These are phyloP conservation scores for Amblyopsis rosae DNA, from an alignment of 2,113 vertebrate species.

Conservation along the genomic window DNA sequence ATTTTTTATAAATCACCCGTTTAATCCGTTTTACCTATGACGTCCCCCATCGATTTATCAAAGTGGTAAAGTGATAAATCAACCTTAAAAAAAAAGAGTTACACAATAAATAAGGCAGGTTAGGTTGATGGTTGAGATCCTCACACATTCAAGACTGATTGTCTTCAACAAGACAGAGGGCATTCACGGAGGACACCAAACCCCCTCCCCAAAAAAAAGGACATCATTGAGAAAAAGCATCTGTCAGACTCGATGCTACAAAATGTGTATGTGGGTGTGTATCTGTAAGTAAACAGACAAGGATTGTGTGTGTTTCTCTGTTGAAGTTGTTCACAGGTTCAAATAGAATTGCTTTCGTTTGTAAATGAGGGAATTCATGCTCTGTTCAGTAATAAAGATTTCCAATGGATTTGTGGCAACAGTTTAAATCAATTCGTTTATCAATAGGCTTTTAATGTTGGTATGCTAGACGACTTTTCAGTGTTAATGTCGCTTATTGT, in stretches of 20 bases:
- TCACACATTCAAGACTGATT: neutral
- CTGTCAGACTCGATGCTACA: neutral
- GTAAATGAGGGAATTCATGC: neutral
- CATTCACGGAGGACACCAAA: neutral
- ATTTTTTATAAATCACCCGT: constrained; percentile 44
- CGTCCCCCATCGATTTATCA: constrained; percentile 33
- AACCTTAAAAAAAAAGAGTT: no score
- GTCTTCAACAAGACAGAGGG: neutral
- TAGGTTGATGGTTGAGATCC: neutral
- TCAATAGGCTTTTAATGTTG: neutral
- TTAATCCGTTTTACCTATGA: constrained; percentile 45
- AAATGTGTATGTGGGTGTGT: constrained; percentile 18
- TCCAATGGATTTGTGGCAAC: neutral
- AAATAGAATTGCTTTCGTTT: neutral
- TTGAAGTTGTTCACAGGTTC: neutral
- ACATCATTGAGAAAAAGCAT: no score
- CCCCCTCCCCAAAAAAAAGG: no score
- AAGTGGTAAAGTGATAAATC: neutral
- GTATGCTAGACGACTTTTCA: neutral
- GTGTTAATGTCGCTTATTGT: neutral
- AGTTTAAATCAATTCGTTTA: neutral
- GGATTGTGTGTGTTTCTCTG: neutral
- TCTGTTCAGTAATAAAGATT: neutral
- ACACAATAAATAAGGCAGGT: neutral
- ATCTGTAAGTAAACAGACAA: neutral